A percentile compares a stretch with the other conserved stretches of the same genome.
Evolutionary conservation across 1,140 invertebrate species (phyloP).

Genomic region (Drosophila tani): DNA sequence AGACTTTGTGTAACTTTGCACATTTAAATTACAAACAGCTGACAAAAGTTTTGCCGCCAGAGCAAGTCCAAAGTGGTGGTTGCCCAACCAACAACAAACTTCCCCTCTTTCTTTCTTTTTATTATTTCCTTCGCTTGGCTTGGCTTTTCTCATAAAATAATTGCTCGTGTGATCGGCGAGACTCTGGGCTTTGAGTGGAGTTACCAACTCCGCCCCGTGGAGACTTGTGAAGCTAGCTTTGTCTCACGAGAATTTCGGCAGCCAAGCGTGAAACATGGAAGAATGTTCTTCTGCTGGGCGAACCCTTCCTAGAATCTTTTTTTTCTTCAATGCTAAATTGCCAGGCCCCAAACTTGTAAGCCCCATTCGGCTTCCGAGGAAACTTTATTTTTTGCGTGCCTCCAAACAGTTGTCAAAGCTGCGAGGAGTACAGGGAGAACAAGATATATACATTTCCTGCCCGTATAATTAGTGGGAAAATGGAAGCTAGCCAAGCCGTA

Average conservation of each 20-base stretch:
- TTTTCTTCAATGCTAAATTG: constrained; percentile 18
- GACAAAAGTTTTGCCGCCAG: constrained; percentile 72
- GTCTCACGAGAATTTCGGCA: constrained; percentile 76
- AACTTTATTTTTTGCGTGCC: constrained; percentile 32
- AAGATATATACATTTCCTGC: constrained; percentile 26
- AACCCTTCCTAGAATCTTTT: constrained; percentile 50
- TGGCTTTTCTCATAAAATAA: constrained; percentile 82
- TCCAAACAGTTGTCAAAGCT: constrained; percentile 6
- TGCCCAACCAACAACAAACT: constrained; percentile 40
- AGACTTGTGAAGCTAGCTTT: constrained; percentile 25
- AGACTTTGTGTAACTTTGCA: constrained; percentile 69
- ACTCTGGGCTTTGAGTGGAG: constrained; percentile 71
- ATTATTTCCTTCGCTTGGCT: constrained; percentile 63
- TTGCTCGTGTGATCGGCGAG: constrained; percentile 78
- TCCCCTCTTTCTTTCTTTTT: constrained; percentile 9
- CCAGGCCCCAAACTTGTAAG: constrained; percentile 32
- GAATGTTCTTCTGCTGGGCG: constrained; percentile 35
- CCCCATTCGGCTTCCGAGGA: constrained; percentile 21
- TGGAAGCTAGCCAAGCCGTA: constrained; percentile 10
- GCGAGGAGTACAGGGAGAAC: too few relatives aligned
- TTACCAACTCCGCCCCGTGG: constrained; percentile 43
- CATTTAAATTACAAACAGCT: constrained; percentile 82
- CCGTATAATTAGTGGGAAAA: constrained; percentile 38
- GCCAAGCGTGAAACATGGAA: constrained; percentile 76
- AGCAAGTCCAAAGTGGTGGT: constrained; percentile 37